Conservation (phyloP, 2,113 vertebrate genomes). For the Puma concolor region DNA sequence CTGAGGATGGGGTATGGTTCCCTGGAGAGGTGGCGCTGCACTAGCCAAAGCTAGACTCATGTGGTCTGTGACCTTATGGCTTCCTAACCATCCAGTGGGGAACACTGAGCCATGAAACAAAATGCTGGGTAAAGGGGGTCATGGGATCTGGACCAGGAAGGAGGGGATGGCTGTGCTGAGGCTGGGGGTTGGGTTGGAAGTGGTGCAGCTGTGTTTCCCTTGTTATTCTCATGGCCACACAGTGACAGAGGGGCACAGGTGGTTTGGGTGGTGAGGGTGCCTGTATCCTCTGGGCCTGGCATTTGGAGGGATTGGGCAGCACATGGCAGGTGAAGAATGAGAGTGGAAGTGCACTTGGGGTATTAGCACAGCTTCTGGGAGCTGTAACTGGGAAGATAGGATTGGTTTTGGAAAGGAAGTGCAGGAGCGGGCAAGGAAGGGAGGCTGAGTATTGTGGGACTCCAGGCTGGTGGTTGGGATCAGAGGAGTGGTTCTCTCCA, state of each 20-base stretch:
- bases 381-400: background rate
- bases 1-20: background rate
- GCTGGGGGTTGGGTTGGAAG: background rate
- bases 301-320: background rate
- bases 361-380: background rate
- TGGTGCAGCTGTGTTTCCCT: background rate
- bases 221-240: background rate
- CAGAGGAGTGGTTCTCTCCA: background rate
- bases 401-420: background rate
- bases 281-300: background rate
- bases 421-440: background rate
- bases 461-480: background rate
- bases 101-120: background rate
- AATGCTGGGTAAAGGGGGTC: background rate
- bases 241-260: background rate
- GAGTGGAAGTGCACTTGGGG: background rate
- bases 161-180: background rate
- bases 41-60: background rate
- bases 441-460: background rate
- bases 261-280: background rate
- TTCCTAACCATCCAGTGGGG: background rate
- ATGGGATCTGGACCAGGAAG: background rate
- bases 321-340: background rate
- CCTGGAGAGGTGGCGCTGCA: background rate
- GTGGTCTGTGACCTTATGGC: background rate